Base-by-base conservation (phyloP, 2,113 vertebrate genomes). In the Mungos mungo region DNA sequence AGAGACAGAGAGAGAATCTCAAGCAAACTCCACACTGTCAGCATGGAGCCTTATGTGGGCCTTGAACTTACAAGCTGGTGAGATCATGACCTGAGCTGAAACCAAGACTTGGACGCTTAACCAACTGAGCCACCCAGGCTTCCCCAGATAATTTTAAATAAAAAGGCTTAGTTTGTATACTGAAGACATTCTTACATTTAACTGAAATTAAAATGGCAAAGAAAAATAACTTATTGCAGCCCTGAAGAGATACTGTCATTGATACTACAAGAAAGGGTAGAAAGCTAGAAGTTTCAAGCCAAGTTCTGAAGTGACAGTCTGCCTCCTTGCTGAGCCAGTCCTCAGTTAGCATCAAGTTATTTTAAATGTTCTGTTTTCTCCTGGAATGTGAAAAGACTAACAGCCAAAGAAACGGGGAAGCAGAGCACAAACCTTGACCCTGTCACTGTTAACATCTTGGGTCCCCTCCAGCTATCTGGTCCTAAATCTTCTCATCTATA, bases 171-270 rank as follows among this genome's bases (percentile, higher is more conserved):
- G 0, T 47, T 65, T 82, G 9, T 90, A 63, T 68, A 35, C 31
- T 84, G 68, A 84, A 74, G 23, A 83, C 33, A 31, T 84, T 60
- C 57, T 94, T 27, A 66, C 54, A 80, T 96, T 79, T 79, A 29
- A 68, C 14, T 45, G 52, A 90, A 93, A 90, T 66, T 83, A 79
- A 97, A 93, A 90, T 90, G 72, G 13, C n/a, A 69, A 93, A 76
- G 21, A 60, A 90, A 91, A 93, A 68, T n/a, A 80, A 63, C 35
- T 68, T 31, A 92, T 7, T 81, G 83, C 45, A 90, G 33, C 29
- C 29, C 50, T 57, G 29, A 90, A 87, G 45, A 96, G 33, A 72
- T 38, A 13, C 2, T 74, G 38, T 54, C 31, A 68, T 45, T 3
- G 7, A 95, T 33, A 52, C 5, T 19, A 90, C 50, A 68, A 45